A percentile compares a stretch with the other conserved stretches of the same genome.
These are phyloP conservation scores for Silurus meridionalis DNA, from an alignment of 2,113 vertebrate genomes.

Conservation along the genomic window DNA sequence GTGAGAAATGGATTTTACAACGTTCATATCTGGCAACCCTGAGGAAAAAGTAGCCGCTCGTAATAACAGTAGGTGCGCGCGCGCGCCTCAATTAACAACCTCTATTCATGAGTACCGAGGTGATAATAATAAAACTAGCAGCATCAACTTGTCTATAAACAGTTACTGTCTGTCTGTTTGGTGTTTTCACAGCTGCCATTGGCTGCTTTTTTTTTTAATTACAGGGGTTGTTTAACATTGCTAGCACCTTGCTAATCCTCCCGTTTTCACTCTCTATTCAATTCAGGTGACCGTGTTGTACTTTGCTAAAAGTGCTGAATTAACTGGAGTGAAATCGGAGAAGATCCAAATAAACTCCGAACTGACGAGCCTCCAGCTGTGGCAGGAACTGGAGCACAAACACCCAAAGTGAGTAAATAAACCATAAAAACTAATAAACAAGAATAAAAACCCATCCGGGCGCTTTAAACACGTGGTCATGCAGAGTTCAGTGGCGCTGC, in stretches of 20 bases:
- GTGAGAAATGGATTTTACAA: fast-evolving
- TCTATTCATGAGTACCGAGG: conserved; percentile 55
- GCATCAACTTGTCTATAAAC: background rate
- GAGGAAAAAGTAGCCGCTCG: background rate
- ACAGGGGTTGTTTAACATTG: background rate
- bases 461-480: no score
- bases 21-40: background rate
- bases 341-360: conserved; percentile 72
- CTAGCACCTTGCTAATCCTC: background rate
- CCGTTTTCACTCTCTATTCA: background rate
- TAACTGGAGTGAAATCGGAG: conserved; percentile 81
- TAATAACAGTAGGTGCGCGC: background rate
- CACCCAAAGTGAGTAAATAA: conserved; percentile 80
- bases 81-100: conserved; percentile 26
- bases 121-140: background rate
- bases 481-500: background rate
- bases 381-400: conserved; percentile 78
- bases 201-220: background rate
- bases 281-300: conserved; percentile 80
- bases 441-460: background rate
- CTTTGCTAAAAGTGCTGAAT: conserved; percentile 89
- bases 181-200: background rate
- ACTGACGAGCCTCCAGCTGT: conserved; percentile 80
- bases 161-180: no score
- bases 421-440: background rate